A percentile compares a stretch with the other conserved stretches of the same genome.
Conservation (phyloP, 2,113 vertebrate genomes). For the Grantiella picta region DNA sequence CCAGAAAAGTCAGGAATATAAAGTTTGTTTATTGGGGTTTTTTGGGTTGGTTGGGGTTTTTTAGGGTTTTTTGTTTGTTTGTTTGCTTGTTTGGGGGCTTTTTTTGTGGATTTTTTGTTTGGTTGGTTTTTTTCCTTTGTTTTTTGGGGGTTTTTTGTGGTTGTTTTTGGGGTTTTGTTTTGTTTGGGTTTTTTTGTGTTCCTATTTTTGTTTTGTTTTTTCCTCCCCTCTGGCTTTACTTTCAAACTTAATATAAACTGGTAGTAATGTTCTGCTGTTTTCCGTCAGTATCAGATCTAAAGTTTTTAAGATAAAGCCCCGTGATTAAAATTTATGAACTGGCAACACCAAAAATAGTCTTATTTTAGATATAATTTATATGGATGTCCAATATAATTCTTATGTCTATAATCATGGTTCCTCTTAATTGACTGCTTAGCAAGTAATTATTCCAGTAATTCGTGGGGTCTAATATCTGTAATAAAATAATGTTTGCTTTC, state of each 20-base stretch:
- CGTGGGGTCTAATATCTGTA: background rate
- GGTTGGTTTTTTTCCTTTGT: too few relatives aligned
- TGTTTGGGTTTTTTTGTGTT: background rate
- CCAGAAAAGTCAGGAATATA: background rate
- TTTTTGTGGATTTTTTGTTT: too few relatives aligned
- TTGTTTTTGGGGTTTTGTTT: too few relatives aligned
- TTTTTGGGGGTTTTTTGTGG: too few relatives aligned
- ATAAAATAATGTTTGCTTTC: conserved; percentile 23
- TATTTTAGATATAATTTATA: background rate
- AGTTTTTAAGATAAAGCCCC: background rate
- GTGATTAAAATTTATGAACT: background rate
- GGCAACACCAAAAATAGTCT: background rate
- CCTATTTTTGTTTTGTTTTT: background rate
- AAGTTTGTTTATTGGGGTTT: background rate
- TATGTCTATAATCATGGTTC: background rate
- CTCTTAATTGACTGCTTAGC: background rate
- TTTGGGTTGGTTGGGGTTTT: too few relatives aligned
- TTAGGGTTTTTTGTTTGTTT: too few relatives aligned
- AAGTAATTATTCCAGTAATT: background rate
- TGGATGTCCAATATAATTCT: background rate
- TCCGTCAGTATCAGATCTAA: background rate
- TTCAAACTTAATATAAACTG: background rate
- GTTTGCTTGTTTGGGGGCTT: too few relatives aligned
- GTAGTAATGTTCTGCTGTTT: background rate
- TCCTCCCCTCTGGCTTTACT: background rate